These are phyloP conservation scores for Hesperia comma DNA, from an alignment of 2,888 invertebrate species.

Conservation along the genomic window DNA sequence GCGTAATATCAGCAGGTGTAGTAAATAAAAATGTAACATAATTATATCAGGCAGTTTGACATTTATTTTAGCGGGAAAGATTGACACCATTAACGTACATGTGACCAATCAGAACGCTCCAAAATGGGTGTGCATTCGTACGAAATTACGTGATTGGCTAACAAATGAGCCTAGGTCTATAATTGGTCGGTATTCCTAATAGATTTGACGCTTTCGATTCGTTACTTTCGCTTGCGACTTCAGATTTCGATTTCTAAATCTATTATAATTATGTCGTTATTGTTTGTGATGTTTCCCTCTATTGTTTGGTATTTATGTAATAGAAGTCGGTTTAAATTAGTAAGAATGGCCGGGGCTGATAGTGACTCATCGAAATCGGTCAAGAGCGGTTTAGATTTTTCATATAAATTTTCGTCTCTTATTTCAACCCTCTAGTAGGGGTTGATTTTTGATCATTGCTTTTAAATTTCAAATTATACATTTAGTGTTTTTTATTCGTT, in stretches of 20 bases:
- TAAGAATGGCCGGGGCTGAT: not conserved
- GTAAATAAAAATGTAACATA: too few relatives aligned
- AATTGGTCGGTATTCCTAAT: conserved; percentile 34
- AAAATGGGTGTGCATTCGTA: conserved; percentile 12
- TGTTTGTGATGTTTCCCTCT: conserved; percentile 10
- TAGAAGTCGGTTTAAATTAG: not conserved
- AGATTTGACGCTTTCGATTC: conserved; percentile 28
- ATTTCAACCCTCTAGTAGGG: too few relatives aligned
- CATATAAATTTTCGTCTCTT: too few relatives aligned
- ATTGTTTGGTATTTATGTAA: conserved; percentile 12
- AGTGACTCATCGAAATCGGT: too few relatives aligned
- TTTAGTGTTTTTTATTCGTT: too few relatives aligned
- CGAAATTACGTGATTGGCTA: conserved; percentile 18
- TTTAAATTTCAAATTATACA: too few relatives aligned
- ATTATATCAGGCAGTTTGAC: not conserved
- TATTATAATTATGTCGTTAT: conserved; percentile 11
- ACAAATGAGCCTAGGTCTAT: conserved; percentile 25
- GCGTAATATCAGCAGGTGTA: too few relatives aligned
- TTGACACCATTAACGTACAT: not conserved
- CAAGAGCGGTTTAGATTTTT: too few relatives aligned
- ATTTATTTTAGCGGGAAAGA: not conserved
- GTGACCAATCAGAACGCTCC: conserved; percentile 12
- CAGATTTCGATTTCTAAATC: conserved; percentile 26
- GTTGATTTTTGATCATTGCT: too few relatives aligned
- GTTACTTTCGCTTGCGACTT: not conserved